Evolutionary conservation across 2,797 vertebrate genomes (phyloP), one percentile per base, ranked within the genome.

Genomic region (Melopsittacus undulatus): DNA sequence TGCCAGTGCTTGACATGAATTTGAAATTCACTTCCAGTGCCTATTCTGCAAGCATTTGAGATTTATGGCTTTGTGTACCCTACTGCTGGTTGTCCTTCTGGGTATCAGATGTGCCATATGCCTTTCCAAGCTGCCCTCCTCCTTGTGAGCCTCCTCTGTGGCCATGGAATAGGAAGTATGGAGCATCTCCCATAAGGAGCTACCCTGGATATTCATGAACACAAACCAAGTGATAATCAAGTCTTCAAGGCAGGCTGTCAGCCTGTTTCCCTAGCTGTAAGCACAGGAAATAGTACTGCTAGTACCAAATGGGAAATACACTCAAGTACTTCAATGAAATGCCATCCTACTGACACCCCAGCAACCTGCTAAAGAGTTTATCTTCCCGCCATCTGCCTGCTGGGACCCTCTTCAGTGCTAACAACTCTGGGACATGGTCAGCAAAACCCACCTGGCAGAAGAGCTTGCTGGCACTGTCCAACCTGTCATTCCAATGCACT

Each of bases 21-120:
- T 85, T 63, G 54, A 81, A 96, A 93, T 89, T 77, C 68, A 21
- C 22, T 87, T 80, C 72, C 81, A 84, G 30, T 13, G 23, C 29
- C 38, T 85, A 29, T 49, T 87, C 13, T 75, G 42, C 49, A 57
- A n/a, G 24, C 1, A 0, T 77, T 49, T 80, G 40, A 68, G 90
- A 85, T n/a, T 43, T 57, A 38, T 9, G 32, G 8, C 29, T 89
- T 56, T 40, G 42, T 49, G 66, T 83, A 29, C 42, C 14, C 27
- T 91, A 34, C 69, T 43, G 34, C 38, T 22, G 5, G 17, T 21
- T 82, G 27, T 30, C 61, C 46, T 75, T 82, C 61, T 87, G 56
- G 27, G 34, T 22, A 74, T 54, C 13, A 67, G 63, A 61, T 9
- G 34, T 27, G 27, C n/a, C 2, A 2, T 10, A 30, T 2, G 3